A percentile compares a stretch with the other conserved stretches of the same genome.
These are phyloP conservation scores for Episyrphus balteatus DNA, from an alignment of 1,140 invertebrate species.

Conservation along the genomic window DNA sequence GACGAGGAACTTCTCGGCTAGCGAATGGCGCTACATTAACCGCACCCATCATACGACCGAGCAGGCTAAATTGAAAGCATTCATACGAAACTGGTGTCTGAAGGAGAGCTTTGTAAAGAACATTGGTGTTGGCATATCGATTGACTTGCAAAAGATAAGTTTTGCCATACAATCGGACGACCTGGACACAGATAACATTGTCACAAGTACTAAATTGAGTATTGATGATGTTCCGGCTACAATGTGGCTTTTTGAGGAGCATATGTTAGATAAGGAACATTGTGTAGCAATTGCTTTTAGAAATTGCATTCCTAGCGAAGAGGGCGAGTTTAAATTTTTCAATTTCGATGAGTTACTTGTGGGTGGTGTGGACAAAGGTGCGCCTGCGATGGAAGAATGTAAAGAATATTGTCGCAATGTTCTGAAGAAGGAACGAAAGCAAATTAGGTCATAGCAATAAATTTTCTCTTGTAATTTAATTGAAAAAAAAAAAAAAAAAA, in stretches of 20 bases:
- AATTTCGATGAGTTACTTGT: conserved; percentile 45
- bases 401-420: conserved; percentile 38
- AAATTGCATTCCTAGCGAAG: conserved; percentile 16
- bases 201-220: conserved; percentile 56
- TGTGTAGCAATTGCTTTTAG: conserved; percentile 66
- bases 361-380: conserved; percentile 27
- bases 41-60: conserved; percentile 36
- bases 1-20: conserved; percentile 63
- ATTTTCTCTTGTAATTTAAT: too few relatives aligned
- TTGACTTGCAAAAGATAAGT: conserved; percentile 61
- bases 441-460: too few relatives aligned
- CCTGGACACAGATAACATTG: conserved; percentile 37
- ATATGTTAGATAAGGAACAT: conserved; percentile 65
- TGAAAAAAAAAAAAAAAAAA: too few relatives aligned
- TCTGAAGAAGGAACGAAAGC: conserved; percentile 20
- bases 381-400: conserved; percentile 43
- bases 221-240: conserved; percentile 47
- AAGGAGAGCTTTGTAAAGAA: conserved; percentile 95
- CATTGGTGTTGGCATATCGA: conserved; percentile 69
- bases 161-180: conserved; percentile 52
- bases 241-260: conserved; percentile 81
- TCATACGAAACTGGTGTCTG: conserved; percentile 85
- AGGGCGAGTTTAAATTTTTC: conserved; percentile 38
- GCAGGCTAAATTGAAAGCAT: conserved; percentile 52
- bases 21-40: conserved; percentile 70